A percentile compares a stretch with the other conserved stretches of the same genome.
These are phyloP conservation scores for Galbula dea DNA, from an alignment of 2,113 vertebrate genomes.

Conservation along the genomic window DNA sequence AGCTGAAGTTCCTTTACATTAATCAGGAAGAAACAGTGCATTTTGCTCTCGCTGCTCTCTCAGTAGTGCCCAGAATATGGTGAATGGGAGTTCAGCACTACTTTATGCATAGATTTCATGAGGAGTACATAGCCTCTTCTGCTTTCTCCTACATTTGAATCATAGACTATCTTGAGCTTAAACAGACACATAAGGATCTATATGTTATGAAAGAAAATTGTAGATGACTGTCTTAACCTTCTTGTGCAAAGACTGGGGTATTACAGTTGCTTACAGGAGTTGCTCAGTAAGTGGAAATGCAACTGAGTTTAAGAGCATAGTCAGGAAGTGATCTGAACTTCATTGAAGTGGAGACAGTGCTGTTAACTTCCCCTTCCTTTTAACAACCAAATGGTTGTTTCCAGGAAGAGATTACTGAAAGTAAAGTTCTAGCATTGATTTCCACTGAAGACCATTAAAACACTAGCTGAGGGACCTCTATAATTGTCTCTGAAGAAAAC, in stretches of 20 bases:
- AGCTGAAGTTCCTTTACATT: background rate
- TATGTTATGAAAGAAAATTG: background rate
- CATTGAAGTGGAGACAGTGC: background rate
- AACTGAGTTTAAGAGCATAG: background rate
- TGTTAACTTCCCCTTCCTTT: background rate
- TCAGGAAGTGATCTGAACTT: background rate
- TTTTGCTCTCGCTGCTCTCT: background rate
- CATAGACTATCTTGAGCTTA: background rate
- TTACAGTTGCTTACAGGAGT: background rate
- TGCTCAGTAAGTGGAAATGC: background rate
- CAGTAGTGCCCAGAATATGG: background rate
- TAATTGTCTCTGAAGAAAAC: background rate
- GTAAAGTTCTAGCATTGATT: background rate
- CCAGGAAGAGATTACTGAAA: background rate
- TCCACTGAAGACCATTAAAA: background rate
- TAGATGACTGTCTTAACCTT: background rate
- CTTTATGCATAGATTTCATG: background rate
- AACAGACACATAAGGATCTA: background rate
- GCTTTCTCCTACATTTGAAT: background rate
- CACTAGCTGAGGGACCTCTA: background rate
- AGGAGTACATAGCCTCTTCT: background rate
- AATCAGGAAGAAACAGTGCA: background rate
- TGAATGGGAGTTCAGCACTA: background rate
- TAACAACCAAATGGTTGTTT: background rate
- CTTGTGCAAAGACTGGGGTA: background rate